phyloP scores from a whole-genome alignment of 2,888 invertebrate species.

The Campoplex nolae region DNA sequence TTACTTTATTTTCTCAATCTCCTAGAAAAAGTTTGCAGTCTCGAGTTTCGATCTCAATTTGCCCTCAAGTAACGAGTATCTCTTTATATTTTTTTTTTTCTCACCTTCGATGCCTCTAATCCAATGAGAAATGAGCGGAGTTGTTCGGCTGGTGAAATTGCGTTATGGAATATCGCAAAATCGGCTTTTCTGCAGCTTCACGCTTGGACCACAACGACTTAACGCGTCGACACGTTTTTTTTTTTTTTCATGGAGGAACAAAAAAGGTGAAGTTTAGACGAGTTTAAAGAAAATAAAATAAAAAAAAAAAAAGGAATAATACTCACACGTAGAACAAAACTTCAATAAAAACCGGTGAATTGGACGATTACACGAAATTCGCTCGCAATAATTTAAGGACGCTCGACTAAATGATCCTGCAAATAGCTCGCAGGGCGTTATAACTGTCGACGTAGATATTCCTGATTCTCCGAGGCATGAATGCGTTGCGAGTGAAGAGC shows the following conservation, averaged over 20 bases:
- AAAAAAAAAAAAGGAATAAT: not conserved
- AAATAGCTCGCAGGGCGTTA: constrained; percentile 77
- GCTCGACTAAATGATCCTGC: constrained; percentile 78
- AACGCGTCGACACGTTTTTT: constrained; percentile 71
- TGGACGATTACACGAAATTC: constrained; percentile 24
- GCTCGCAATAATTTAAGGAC: constrained; percentile 76
- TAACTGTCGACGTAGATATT: constrained; percentile 77
- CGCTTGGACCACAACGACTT: constrained; percentile 74
- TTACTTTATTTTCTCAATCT: not conserved
- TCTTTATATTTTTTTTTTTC: not conserved
- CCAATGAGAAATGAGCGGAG: constrained; percentile 10
- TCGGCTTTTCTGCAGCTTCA: constrained; percentile 33
- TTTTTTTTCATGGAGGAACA: constrained; percentile 60
- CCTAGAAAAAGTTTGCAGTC: not conserved
- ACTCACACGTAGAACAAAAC: not conserved
- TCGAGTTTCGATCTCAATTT: not conserved
- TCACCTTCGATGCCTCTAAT: constrained; percentile 9
- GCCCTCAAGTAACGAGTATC: not conserved
- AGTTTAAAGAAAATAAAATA: not conserved
- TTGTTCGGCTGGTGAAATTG: constrained; percentile 13
- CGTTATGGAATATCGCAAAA: constrained; percentile 53
- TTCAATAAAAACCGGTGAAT: not conserved
- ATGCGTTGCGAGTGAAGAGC: constrained; percentile 11
- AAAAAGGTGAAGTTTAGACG: not conserved
- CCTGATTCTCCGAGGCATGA: constrained; percentile 42